A percentile compares a stretch with the other conserved stretches of the same genome.
Evolutionary conservation across 2,797 vertebrate species (phyloP).

Genomic region (Morelia viridis): DNA sequence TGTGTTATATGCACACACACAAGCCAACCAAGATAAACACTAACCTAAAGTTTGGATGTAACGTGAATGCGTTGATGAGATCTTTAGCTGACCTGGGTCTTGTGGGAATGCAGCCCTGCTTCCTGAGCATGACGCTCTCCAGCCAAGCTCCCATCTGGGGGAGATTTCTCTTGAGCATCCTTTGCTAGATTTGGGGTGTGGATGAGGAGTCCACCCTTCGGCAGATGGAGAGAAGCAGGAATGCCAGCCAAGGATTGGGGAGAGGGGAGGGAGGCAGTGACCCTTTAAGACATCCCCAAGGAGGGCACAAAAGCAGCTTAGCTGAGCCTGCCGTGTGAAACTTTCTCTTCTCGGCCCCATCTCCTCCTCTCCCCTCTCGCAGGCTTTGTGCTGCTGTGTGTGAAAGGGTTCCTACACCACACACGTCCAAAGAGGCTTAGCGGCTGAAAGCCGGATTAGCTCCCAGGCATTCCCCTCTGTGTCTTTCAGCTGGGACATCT

Average conservation of each 20-base stretch:
- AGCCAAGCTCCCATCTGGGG: neutral
- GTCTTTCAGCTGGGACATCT: conserved; percentile 69
- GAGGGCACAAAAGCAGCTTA: conserved; percentile 59
- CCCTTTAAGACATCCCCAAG: conserved; percentile 27
- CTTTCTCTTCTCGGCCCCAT: conserved; percentile 73
- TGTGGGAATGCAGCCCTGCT: neutral
- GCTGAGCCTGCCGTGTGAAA: conserved; percentile 72
- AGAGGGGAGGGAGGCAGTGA: neutral
- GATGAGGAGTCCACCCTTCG: neutral
- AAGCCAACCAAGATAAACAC: neutral
- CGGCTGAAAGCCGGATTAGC: conserved; percentile 68
- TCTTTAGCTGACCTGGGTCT: neutral
- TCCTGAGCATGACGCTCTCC: neutral
- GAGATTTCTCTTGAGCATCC: neutral
- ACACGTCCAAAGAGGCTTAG: conserved; percentile 61
- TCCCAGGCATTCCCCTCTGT: conserved; percentile 62
- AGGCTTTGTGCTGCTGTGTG: conserved; percentile 61
- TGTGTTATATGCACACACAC: neutral
- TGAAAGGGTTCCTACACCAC: conserved; percentile 67
- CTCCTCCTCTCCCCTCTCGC: conserved; percentile 50
- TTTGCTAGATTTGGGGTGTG: neutral
- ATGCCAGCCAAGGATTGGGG: neutral
- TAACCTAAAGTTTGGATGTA: neutral
- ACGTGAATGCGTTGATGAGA: neutral
- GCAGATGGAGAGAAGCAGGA: conserved; percentile 49